These are phyloP conservation scores for Charanyca ferruginea DNA, from an alignment of 2,888 invertebrate genomes.

Conservation along the genomic window DNA sequence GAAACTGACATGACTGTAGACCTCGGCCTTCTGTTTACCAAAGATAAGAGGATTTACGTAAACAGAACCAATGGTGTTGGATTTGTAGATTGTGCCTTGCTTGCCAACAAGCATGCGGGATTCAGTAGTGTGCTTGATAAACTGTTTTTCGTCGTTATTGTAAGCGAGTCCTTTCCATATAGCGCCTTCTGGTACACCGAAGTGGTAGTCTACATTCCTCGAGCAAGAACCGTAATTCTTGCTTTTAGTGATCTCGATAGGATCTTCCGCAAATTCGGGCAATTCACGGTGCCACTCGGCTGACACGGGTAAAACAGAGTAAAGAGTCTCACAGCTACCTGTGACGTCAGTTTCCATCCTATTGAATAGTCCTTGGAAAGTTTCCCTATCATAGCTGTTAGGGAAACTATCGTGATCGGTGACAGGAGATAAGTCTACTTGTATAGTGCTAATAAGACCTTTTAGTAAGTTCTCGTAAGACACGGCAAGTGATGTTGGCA, in stretches of 20 bases:
- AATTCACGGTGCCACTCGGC: constrained; percentile 88
- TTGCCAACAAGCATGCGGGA: constrained; percentile 90
- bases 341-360: constrained; percentile 93
- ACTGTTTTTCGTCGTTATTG: constrained; percentile 86
- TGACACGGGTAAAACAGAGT: constrained; percentile 92
- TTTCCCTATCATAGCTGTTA: constrained; percentile 84
- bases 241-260: constrained; percentile 92
- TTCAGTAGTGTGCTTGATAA: constrained; percentile 90
- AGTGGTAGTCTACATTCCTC: constrained; percentile 92
- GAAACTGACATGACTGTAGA: constrained; percentile 91
- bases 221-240: constrained; percentile 92
- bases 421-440: constrained; percentile 92
- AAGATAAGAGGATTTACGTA: constrained; percentile 90
- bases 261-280: constrained; percentile 88
- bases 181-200: constrained; percentile 90
- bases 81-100: constrained; percentile 92
- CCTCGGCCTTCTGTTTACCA: constrained; percentile 91
- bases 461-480: constrained; percentile 93
- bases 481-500: constrained; percentile 89
- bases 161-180: constrained; percentile 88
- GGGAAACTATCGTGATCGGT: constrained; percentile 86
- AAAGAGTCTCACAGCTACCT: constrained; percentile 93
- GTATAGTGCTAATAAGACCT: constrained; percentile 93
- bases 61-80: constrained; percentile 92
- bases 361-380: constrained; percentile 91